These are phyloP conservation scores for Heterotilapia buettikoferi DNA, from an alignment of 2,113 vertebrate species.

Conservation along the genomic window DNA sequence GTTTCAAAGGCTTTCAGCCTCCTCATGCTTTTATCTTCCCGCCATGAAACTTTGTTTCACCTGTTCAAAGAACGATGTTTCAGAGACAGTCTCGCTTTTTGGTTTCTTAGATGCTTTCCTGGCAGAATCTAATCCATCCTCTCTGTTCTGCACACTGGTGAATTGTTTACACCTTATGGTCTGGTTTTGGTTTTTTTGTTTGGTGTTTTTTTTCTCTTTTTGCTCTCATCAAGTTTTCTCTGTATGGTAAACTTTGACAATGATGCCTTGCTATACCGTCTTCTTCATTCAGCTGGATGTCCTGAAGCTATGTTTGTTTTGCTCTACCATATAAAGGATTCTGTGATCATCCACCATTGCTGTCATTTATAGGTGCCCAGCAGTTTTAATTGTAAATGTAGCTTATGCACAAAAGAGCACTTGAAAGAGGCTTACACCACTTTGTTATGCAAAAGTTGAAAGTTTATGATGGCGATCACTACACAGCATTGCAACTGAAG, in stretches of 20 bases:
- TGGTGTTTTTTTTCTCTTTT: rapidly evolving
- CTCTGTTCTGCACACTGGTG: neutral
- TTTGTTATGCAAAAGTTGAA: neutral
- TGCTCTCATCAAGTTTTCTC: neutral
- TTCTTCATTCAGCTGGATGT: neutral
- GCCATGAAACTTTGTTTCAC: neutral
- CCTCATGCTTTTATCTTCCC: neutral
- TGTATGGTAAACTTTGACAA: neutral
- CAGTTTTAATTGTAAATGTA: neutral
- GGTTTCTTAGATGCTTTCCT: neutral
- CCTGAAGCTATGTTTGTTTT: neutral
- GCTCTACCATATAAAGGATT: neutral
- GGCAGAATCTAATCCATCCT: neutral
- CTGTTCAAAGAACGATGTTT: neutral
- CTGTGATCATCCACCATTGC: neutral
- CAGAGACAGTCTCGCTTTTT: neutral
- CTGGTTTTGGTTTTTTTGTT: neutral
- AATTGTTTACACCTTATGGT: neutral
- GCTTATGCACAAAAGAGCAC: neutral
- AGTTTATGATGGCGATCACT: neutral
- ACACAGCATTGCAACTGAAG: neutral
- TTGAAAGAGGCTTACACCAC: neutral
- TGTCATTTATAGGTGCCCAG: neutral
- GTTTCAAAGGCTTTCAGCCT: neutral
- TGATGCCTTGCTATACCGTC: neutral